phyloP scores from a whole-genome alignment of 92 coral and sea anemone genomes.

The Plumapathes pennacea region DNA sequence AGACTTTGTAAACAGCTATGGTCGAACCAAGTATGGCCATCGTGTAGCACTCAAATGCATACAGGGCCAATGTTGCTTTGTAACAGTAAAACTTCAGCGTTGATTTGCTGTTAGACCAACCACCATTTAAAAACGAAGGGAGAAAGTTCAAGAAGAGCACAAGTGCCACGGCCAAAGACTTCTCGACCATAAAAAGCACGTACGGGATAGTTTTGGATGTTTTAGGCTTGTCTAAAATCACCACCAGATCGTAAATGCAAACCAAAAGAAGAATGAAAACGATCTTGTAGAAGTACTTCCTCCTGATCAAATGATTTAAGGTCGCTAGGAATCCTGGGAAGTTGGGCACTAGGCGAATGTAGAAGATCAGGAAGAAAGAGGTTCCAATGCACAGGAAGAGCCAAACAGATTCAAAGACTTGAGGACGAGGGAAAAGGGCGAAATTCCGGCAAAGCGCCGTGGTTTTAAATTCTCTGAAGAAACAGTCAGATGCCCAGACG shows the following conservation, averaged over 20 bases:
- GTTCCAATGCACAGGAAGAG: constrained; percentile 4
- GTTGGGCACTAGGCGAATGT: constrained; percentile 5
- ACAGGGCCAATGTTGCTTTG: constrained; percentile 28
- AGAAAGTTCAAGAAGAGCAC: constrained; percentile 24
- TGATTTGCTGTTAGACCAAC: background rate
- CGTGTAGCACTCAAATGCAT: constrained; percentile 19
- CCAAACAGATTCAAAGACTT: constrained; percentile 20
- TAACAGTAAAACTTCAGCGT: constrained; percentile 3
- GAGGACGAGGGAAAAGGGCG: constrained; percentile 18
- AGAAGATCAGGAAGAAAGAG: constrained; percentile 19
- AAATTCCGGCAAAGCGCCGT: constrained; percentile 22
- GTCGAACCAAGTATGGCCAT: constrained; percentile 44
- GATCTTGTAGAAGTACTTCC: constrained; percentile 35
- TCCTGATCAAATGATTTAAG: constrained; percentile 21
- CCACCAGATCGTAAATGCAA: constrained; percentile 21
- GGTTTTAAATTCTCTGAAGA: constrained; percentile 20
- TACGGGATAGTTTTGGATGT: constrained; percentile 21
- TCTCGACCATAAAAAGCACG: constrained; percentile 15
- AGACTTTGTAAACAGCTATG: constrained; percentile 40
- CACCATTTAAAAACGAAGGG: constrained; percentile 4
- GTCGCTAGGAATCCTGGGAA: constrained; percentile 15
- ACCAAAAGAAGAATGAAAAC: constrained; percentile 19
- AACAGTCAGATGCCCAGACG: constrained; percentile 41
- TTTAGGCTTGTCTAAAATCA: constrained; percentile 1
- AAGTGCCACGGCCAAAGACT: constrained; percentile 12